Evolutionary conservation across 2,888 invertebrate species (phyloP).

Genomic region (Drosophila incognita): DNA sequence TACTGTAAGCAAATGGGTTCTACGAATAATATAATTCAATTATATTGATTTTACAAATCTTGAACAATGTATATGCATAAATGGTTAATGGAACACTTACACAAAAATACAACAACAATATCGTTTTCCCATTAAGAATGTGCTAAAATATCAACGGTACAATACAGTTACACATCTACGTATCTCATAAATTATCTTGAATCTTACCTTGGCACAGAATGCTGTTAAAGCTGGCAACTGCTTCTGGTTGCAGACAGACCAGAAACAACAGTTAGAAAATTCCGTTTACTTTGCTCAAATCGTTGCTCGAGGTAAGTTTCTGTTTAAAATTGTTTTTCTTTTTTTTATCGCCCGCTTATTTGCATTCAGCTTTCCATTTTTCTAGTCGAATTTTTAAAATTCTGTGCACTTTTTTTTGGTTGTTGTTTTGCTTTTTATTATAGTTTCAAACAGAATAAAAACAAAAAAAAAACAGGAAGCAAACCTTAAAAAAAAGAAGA

Average conservation of each 20-base stretch:
- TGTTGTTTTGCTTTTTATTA: constrained; percentile 25
- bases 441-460: constrained; percentile 51
- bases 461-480: constrained; percentile 35
- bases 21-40: not conserved
- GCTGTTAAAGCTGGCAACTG: constrained; percentile 14
- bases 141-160: not conserved
- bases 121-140: not conserved
- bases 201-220: constrained; percentile 69
- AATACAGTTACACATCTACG: not conserved
- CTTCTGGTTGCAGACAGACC: constrained; percentile 23
- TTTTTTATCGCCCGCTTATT: constrained; percentile 22
- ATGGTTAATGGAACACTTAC: not conserved
- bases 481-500: constrained; percentile 18
- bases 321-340: constrained; percentile 13
- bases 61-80: not conserved
- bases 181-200: constrained; percentile 29
- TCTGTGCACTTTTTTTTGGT: constrained; percentile 18
- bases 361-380: constrained; percentile 46
- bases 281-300: constrained; percentile 17
- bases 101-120: not conserved
- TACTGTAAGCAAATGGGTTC: not conserved
- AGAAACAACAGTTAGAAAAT: constrained; percentile 30
- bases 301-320: constrained; percentile 13
- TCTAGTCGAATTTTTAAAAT: constrained; percentile 30
- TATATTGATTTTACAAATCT: not conserved